These are phyloP conservation scores for Xiphydria camelus DNA, from an alignment of 2,888 invertebrate species.

Conservation along the genomic window DNA sequence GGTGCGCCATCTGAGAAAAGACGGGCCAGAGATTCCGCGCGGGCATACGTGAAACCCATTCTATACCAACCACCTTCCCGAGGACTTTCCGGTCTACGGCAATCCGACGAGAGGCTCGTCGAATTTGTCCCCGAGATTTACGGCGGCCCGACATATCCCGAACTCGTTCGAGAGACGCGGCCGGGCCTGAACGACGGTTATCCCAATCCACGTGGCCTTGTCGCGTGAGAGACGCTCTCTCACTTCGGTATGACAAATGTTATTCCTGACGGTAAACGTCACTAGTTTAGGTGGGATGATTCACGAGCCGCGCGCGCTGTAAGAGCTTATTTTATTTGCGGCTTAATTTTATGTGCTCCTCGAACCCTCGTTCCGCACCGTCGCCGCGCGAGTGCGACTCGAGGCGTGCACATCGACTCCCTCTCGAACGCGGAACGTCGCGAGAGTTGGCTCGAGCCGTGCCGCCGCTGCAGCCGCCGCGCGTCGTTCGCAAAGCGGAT, in stretches of 20 bases:
- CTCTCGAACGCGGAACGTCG: too few relatives aligned
- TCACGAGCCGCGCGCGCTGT: constrained; percentile 34
- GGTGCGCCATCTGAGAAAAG: too few relatives aligned
- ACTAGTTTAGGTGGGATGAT: constrained; percentile 52
- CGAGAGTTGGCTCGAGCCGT: too few relatives aligned
- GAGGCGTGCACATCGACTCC: too few relatives aligned
- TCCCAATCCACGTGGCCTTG: constrained; percentile 17
- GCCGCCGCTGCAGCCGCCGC: too few relatives aligned
- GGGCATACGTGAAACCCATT: too few relatives aligned
- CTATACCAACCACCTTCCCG: too few relatives aligned
- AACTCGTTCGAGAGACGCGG: background rate
- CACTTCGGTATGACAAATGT: constrained; percentile 51
- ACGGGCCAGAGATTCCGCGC: too few relatives aligned
- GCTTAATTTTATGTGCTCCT: constrained; percentile 50
- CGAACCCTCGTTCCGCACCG: constrained; percentile 5
- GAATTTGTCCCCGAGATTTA: constrained; percentile 35
- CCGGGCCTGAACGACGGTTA: background rate
- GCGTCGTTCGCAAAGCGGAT: constrained; percentile 11
- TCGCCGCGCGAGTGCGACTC: too few relatives aligned
- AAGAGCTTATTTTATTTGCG: constrained; percentile 48
- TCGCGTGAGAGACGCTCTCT: constrained; percentile 22
- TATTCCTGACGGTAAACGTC: constrained; percentile 54
- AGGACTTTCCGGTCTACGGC: background rate
- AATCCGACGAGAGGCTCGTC: background rate
- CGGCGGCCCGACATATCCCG: constrained; percentile 32